phyloP scores from a whole-genome alignment of 35 echinoderm and acorn worm species.

The Apostichopus californicus region DNA sequence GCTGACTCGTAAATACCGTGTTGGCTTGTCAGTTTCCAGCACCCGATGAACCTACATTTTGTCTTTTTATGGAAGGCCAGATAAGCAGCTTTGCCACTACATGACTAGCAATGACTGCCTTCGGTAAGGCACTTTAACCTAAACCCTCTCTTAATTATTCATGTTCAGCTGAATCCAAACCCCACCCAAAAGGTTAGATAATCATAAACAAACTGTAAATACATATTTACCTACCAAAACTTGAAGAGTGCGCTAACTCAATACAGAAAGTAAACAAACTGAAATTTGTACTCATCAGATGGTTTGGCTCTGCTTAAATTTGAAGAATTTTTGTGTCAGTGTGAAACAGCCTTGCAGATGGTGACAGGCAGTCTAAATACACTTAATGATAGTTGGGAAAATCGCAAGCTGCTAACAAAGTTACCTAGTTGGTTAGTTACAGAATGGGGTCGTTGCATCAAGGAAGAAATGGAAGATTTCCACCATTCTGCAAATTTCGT shows the following conservation, averaged over 20 bases:
- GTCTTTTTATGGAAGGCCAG: neutral
- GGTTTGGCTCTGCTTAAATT: neutral
- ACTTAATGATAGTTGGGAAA: neutral
- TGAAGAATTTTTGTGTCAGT: neutral
- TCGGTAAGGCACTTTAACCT: too few relatives aligned
- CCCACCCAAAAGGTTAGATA: too few relatives aligned
- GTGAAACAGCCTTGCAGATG: neutral
- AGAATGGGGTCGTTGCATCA: neutral
- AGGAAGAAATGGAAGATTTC: neutral
- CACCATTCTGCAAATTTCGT: conserved; percentile 4
- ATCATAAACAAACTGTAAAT: too few relatives aligned
- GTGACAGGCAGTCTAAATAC: conserved; percentile 6
- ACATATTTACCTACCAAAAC: too few relatives aligned
- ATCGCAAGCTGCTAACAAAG: neutral
- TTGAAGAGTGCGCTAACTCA: too few relatives aligned
- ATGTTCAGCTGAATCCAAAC: too few relatives aligned
- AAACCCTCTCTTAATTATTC: too few relatives aligned
- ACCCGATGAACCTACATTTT: too few relatives aligned
- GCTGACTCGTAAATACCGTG: too few relatives aligned
- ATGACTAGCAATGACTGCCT: too few relatives aligned
- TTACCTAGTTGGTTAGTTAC: neutral
- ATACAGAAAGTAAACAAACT: too few relatives aligned
- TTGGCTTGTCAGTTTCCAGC: too few relatives aligned
- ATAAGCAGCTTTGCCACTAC: neutral
- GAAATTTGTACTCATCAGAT: neutral